phyloP scores from a whole-genome alignment of 2,888 invertebrate genomes.

The Norana najaformis region DNA sequence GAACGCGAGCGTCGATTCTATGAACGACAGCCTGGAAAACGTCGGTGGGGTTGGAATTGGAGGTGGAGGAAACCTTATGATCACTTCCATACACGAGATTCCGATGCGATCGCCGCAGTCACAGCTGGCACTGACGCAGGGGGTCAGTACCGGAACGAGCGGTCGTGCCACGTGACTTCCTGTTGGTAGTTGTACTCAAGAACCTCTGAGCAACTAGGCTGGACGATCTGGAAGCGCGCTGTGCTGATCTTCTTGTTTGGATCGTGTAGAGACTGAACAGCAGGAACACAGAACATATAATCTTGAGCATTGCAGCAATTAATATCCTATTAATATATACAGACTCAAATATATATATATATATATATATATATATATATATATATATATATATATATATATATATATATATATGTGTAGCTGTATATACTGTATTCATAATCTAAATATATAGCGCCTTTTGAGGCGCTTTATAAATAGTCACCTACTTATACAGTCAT shows the following conservation, averaged over 20 bases:
- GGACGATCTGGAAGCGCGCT: background rate
- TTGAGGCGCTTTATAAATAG: no score
- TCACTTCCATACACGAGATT: slow-evolving; percentile 19
- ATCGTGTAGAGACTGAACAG: background rate
- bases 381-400: background rate
- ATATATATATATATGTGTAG: no score
- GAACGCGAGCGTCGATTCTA: background rate
- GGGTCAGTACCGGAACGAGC: slow-evolving; percentile 18
- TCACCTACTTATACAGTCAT: no score
- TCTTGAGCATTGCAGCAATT: background rate
- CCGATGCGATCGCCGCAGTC: background rate
- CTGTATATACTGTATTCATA: no score
- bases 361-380: background rate
- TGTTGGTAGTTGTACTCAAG: background rate
- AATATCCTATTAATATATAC: background rate
- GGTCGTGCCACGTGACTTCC: background rate
- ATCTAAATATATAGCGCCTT: no score
- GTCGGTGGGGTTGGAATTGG: background rate
- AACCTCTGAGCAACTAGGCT: background rate
- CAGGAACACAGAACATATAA: background rate
- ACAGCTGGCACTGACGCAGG: background rate
- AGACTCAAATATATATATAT: no score
- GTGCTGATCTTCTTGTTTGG: background rate
- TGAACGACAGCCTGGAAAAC: background rate
- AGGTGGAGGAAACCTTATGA: background rate